Evolutionary conservation across 1,140 invertebrate genomes (phyloP).

Genomic region (Aphis gossypii): DNA sequence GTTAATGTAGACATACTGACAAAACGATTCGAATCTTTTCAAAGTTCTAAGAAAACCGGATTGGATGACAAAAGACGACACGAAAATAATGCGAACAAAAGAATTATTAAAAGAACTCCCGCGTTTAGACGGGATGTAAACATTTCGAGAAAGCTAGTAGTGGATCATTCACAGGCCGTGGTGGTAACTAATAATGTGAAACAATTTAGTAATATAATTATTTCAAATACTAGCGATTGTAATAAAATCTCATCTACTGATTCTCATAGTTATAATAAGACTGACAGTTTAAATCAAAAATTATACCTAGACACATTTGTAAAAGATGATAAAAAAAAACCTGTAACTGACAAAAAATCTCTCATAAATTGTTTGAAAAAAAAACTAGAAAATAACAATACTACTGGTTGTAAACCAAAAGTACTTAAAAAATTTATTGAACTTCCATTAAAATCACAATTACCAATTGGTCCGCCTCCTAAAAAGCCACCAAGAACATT

Average conservation of each 20-base stretch:
- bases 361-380: constrained; percentile 36
- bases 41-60: not conserved
- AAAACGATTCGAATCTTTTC: constrained; percentile 42
- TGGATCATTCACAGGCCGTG: not conserved
- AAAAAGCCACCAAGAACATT: constrained; percentile 77
- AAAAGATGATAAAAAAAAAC: not conserved
- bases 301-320: not conserved
- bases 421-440: constrained; percentile 11
- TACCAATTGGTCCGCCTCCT: constrained; percentile 73
- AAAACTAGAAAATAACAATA: not conserved
- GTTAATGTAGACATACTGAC: constrained; percentile 36
- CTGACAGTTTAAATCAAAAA: constrained; percentile 36
- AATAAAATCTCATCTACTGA: not conserved
- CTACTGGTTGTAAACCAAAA: not conserved
- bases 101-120: constrained; percentile 64
- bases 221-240: not conserved
- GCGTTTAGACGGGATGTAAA: constrained; percentile 58
- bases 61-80: not conserved
- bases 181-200: constrained; percentile 32
- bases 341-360: not conserved
- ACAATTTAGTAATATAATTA: constrained; percentile 4
- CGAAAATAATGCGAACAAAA: constrained; percentile 41
- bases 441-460: constrained; percentile 69
- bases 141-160: constrained; percentile 18
- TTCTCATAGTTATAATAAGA: constrained; percentile 29